Percentiles rank a stretch among this genome's conserved stretches.
Conservation (phyloP, 2,113 vertebrate species). For the Podilymbus podiceps region DNA sequence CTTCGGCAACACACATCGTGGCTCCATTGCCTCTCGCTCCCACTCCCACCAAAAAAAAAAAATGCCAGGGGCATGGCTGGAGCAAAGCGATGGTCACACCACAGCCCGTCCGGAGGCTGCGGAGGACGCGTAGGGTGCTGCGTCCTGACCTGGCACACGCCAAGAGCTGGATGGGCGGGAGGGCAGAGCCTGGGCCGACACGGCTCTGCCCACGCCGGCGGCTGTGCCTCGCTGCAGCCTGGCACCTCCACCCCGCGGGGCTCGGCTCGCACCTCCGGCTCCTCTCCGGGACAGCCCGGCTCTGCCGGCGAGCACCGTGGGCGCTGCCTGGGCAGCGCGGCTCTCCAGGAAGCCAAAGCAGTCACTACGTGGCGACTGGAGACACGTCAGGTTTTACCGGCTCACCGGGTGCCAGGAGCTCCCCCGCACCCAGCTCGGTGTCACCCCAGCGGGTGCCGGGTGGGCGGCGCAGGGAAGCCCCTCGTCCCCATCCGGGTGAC, state of each 20-base stretch:
- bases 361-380: background rate
- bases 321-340: background rate
- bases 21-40: no score
- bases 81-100: background rate
- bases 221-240: background rate
- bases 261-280: background rate
- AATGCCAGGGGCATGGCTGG: no score
- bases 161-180: background rate
- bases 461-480: background rate
- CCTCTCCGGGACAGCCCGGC: background rate
- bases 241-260: background rate
- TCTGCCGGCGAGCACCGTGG: background rate
- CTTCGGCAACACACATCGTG: background rate
- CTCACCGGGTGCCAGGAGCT: background rate
- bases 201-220: background rate
- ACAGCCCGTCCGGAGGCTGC: rapidly evolving
- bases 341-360: background rate
- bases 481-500: background rate
- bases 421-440: background rate
- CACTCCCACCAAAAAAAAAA: no score
- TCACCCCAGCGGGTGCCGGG: rapidly evolving
- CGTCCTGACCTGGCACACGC: background rate
- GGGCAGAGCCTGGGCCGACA: background rate
- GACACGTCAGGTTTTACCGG: background rate
- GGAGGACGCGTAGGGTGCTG: no score